phyloP scores from a whole-genome alignment of 2,113 vertebrate genomes.

The Microcebus griseorufus region DNA sequence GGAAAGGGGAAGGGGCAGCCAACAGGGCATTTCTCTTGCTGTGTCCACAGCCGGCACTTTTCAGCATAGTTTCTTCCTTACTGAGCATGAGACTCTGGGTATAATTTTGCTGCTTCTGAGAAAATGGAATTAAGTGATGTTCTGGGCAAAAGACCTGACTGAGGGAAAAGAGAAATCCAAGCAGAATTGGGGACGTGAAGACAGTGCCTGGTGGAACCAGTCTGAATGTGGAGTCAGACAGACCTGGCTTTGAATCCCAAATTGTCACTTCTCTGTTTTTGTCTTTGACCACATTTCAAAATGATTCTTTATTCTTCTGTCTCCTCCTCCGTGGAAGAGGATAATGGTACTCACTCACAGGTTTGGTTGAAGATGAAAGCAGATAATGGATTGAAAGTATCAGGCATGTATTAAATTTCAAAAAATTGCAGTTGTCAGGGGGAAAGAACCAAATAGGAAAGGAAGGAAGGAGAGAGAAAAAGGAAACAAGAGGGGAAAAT shows the following conservation, averaged over 20 bases:
- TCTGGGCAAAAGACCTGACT: not conserved
- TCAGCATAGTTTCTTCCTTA: not conserved
- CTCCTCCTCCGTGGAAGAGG: not conserved
- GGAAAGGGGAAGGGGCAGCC: not conserved
- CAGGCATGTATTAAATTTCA: not conserved
- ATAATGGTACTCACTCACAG: not conserved
- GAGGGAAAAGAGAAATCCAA: not conserved
- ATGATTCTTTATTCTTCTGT: not conserved
- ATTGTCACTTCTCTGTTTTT: not conserved
- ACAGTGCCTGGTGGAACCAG: not conserved
- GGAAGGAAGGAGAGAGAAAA: not conserved
- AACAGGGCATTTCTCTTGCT: not conserved
- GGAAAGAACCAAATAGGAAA: not conserved
- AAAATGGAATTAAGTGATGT: not conserved
- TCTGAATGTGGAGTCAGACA: not conserved
- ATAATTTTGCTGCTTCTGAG: constrained; percentile 13
- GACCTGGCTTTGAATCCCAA: not conserved
- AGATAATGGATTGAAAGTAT: not conserved
- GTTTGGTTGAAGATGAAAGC: not conserved
- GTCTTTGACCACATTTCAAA: not conserved
- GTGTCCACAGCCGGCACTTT: not conserved
- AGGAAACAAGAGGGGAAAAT: not conserved
- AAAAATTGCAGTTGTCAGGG: not conserved
- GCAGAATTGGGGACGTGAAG: not conserved
- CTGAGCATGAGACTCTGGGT: not conserved